Evolutionary conservation across 2,797 vertebrate species (phyloP).

Genomic region (Babyrousa celebensis): DNA sequence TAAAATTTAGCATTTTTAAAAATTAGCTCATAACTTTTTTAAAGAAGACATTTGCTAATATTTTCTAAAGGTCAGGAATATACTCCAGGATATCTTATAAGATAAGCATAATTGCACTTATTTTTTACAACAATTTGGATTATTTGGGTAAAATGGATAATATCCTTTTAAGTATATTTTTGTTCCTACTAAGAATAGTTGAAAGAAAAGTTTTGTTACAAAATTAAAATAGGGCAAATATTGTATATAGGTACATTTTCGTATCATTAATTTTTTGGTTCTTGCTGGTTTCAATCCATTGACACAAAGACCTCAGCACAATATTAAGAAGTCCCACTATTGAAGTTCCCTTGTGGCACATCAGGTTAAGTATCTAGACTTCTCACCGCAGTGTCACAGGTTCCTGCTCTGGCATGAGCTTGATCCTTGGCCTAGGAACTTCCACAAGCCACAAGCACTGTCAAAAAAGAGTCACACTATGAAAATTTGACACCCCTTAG

Average conservation of each 20-base stretch:
- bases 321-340: background rate
- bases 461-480: background rate
- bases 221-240: constrained; percentile 52
- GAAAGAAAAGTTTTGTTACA: constrained; percentile 65
- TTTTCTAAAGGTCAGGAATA: constrained; percentile 81
- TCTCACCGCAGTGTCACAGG: too few relatives aligned
- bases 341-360: too few relatives aligned
- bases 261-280: constrained; percentile 51
- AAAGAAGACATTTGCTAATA: background rate
- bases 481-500: constrained; percentile 75
- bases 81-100: constrained; percentile 79
- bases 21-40: background rate
- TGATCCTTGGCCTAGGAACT: too few relatives aligned
- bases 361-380: too few relatives aligned
- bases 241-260: constrained; percentile 20
- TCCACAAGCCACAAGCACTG: too few relatives aligned
- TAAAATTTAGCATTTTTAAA: background rate
- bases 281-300: constrained; percentile 19
- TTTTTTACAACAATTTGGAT: constrained; percentile 82
- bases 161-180: constrained; percentile 41
- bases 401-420: too few relatives aligned
- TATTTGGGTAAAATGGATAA: constrained; percentile 67
- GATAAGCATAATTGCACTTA: constrained; percentile 82
- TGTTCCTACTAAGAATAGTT: constrained; percentile 69
- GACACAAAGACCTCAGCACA: constrained; percentile 74